These are phyloP conservation scores for Pygmarrhopalites habei DNA, from an alignment of 1,140 invertebrate species.

Conservation along the genomic window DNA sequence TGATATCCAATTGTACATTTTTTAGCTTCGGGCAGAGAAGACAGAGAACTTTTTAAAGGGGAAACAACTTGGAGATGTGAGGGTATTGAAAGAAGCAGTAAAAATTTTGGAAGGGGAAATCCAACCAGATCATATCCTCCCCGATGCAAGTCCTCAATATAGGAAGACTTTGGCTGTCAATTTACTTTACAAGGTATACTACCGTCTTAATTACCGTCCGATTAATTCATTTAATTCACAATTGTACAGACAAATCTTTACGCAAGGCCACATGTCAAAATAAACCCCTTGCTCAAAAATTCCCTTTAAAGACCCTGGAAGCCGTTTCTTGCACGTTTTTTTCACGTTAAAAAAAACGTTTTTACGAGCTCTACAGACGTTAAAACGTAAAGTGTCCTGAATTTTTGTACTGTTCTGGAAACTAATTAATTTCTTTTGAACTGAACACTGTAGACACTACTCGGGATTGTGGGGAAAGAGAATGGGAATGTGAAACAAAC, in stretches of 20 bases:
- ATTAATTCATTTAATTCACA: neutral
- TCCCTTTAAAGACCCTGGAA: neutral
- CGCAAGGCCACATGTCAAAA: too few relatives aligned
- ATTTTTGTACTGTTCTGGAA: too few relatives aligned
- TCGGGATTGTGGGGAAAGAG: conserved; percentile 35
- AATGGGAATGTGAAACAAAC: too few relatives aligned
- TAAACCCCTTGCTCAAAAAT: too few relatives aligned
- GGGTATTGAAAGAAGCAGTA: conserved; percentile 28
- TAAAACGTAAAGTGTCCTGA: neutral
- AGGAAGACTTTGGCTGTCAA: neutral
- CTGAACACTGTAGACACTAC: conserved; percentile 36
- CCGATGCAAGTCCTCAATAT: neutral
- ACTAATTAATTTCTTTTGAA: too few relatives aligned
- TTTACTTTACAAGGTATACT: neutral
- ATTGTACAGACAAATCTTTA: too few relatives aligned
- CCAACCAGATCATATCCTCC: neutral
- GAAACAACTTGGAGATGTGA: conserved; percentile 25
- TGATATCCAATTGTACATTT: neutral
- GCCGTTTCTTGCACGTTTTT: neutral
- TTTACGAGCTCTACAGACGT: neutral
- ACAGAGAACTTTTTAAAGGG: conserved; percentile 36
- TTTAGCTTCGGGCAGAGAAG: conserved; percentile 39
- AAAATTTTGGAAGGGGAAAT: conserved; percentile 22
- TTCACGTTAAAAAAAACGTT: neutral
- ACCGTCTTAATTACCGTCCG: neutral